phyloP scores from a whole-genome alignment of 2,113 vertebrate genomes.

The Oceanodroma tethys region DNA sequence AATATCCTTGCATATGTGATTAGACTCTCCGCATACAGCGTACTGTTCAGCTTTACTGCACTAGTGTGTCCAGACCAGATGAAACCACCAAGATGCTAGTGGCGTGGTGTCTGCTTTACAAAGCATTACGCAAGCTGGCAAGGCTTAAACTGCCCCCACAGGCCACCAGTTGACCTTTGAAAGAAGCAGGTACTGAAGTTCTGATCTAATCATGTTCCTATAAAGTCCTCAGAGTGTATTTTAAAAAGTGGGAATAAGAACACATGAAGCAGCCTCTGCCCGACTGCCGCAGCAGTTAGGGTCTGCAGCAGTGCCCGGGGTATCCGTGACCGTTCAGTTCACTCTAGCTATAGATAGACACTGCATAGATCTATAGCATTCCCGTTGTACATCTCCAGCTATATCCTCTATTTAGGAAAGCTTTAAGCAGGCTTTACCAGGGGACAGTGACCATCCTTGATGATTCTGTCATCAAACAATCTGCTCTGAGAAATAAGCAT shows the following conservation, averaged over 20 bases:
- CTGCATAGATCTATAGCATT: fast-evolving
- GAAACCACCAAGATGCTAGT: background rate
- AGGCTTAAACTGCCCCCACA: background rate
- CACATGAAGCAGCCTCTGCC: background rate
- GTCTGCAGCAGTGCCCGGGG: background rate
- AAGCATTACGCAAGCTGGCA: background rate
- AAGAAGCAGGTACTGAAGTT: background rate
- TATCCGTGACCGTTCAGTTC: fast-evolving
- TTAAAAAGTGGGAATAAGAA: background rate
- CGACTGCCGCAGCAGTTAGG: fast-evolving
- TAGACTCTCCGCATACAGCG: background rate
- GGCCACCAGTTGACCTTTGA: background rate
- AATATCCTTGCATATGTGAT: background rate
- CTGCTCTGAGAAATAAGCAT: background rate
- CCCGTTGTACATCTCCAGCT: background rate
- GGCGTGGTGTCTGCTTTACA: background rate
- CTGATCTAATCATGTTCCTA: background rate
- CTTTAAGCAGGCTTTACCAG: background rate
- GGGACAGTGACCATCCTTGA: background rate
- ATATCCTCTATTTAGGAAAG: background rate
- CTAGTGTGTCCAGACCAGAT: background rate
- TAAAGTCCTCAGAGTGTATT: background rate
- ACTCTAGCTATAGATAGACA: background rate
- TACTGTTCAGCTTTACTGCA: background rate
- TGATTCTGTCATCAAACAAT: background rate